A percentile compares a stretch with the other conserved stretches of the same genome.
Evolutionary conservation across 2,113 vertebrate species (phyloP).

Genomic region (Engystomops pustulosus): DNA sequence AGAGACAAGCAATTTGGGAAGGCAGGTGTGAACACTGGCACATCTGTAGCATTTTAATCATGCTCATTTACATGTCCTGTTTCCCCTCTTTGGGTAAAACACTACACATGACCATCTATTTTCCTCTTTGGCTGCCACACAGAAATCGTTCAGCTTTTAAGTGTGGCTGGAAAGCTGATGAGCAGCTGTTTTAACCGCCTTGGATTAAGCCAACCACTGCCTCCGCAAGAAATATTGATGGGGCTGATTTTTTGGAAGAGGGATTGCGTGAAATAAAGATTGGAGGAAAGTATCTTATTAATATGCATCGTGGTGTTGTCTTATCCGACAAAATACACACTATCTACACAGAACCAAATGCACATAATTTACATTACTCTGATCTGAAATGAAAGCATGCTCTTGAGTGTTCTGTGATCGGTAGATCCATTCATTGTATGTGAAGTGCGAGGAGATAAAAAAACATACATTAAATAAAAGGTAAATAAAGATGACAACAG

Average conservation of each 20-base stretch:
- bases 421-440: conserved; percentile 14
- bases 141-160: conserved; percentile 59
- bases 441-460: background rate
- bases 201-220: conserved; percentile 57
- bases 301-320: conserved; percentile 46
- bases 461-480: background rate
- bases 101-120: conserved; percentile 58
- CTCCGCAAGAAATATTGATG: conserved; percentile 47
- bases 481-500: no score
- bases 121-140: conserved; percentile 58
- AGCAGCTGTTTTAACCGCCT: conserved; percentile 57
- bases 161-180: conserved; percentile 59
- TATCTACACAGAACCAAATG: conserved; percentile 14
- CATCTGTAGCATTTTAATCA: conserved; percentile 59
- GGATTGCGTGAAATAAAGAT: conserved; percentile 43
- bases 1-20: conserved; percentile 59
- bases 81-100: conserved; percentile 57
- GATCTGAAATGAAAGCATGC: conserved; percentile 13
- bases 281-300: conserved; percentile 38
- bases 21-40: conserved; percentile 60
- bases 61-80: conserved; percentile 60
- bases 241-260: conserved; percentile 53
- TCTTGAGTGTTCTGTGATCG: background rate
- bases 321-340: conserved; percentile 19
- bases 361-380: conserved; percentile 22